Evolutionary conservation across 2,797 vertebrate species (phyloP), one percentile per base, ranked within the genome.

Genomic region (Xerus rutilus): DNA sequence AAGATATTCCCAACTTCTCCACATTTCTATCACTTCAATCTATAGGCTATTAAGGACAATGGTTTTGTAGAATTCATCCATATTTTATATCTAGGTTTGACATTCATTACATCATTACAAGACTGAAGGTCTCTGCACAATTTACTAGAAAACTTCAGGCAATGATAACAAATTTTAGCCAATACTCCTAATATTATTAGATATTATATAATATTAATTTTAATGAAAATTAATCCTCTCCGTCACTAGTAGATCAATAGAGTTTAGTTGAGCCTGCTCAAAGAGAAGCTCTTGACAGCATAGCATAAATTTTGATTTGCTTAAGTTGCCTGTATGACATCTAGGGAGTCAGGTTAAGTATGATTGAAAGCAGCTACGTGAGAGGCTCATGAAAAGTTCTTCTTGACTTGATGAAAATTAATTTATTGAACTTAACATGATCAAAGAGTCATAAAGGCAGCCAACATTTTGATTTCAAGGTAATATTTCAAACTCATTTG

Each of bases 1-100:
- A 93, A 96, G 94, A 78, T 88, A 81, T 96, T 93, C 82, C 76
- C 57, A 72, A 83, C 47, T 93, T 87, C 69, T 90, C 67, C 49
- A 72, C 62, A 65, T 96, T 88, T 93, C 73, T 72, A 39, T 86
- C 47, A 45, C 30, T 93, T 93, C 81, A 88, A 59, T 97, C 95
- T 91, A 94, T 94, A 89, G 43, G 83, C 91, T 54, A 74, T 95
- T 95, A 96, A 7, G 73, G 85, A 76, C 30, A 74, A 82, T 86
- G 52, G 49, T 89, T 93, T 93, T 74, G 52, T 64, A 43, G 35
- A 96, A 94, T 57, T 89, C 67, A 95, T 20, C 79, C 83, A 92
- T 85, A 94, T 95, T 86, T 91, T 91, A 88, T 92, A 69, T 65
- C 86, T 64, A 62, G 6, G 4, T 73, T 93, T 96, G 59, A 43